Evolutionary conservation across 2,888 invertebrate species (phyloP), one percentile per base, ranked within the genome.

Genomic region (Corythucha ciliata): DNA sequence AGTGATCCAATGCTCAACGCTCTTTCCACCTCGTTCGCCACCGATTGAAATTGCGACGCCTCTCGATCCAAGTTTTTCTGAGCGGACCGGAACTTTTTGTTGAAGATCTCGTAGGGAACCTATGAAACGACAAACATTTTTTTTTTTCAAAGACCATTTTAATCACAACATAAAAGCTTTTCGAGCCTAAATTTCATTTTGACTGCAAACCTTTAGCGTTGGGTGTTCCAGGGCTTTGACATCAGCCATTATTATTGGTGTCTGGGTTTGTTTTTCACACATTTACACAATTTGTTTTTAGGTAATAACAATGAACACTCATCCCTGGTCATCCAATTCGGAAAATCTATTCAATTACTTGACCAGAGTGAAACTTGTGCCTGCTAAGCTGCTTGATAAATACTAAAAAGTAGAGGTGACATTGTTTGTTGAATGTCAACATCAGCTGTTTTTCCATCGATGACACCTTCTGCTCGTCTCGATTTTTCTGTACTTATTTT

Each of bases 81-180:
- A 2, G 94, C 90, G 39, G 85, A 81, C 49, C 97, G 82, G 68
- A 96, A 98, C 63, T 89, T 90, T 69, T 97, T 97, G 71, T 98
- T 98, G 59, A 98, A 74, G 42, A 97, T 80, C 71, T 98, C 98
- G 66, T 97, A 98, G 2, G 97, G 97, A 58, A 97, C 93, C 89
- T 91, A 62, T 16, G 67, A 54, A 50, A 48, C 52, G 10, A 12
- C 8, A 18, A 21, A 41, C 22, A 14, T 10, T 21, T 24, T 10
- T 41, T 8, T 41, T 10, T 8, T 7, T 7, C 18, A 41, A 29
- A n/a, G 29, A 29, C 8, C 29, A 29, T 29, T 29, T 29, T n/a
- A 29, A 12, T 29, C n/a, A 29, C 2, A 50, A 25, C 24, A 18
- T 12, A 5, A 21, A 37, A 16, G 25, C 20, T 21, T 14, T 3